A percentile compares a stretch with the other conserved stretches of the same genome.
Conservation (phyloP, 1,140 invertebrate species). For the Sweltsa coloradensis region DNA sequence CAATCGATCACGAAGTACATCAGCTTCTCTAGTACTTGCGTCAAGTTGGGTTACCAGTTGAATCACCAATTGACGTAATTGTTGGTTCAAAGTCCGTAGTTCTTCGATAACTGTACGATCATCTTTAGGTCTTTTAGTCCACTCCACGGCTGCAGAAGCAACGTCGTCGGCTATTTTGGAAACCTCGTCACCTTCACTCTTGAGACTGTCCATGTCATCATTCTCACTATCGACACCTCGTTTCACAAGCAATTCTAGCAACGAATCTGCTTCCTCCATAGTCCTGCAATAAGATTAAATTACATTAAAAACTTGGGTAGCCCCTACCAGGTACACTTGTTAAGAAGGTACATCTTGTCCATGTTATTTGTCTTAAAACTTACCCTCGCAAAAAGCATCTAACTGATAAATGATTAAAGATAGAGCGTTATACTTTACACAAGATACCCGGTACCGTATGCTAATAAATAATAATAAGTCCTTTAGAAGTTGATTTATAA, state of each 20-base stretch:
- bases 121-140: constrained; percentile 40
- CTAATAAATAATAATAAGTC: no score
- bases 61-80: constrained; percentile 39
- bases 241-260: constrained; percentile 33
- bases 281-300: constrained; percentile 28
- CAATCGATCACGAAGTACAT: constrained; percentile 34
- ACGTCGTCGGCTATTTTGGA: constrained; percentile 19
- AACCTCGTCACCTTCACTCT: constrained; percentile 19
- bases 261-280: constrained; percentile 47
- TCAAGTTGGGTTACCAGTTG: constrained; percentile 44
- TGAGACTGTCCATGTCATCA: constrained; percentile 18
- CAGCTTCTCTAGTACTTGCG: constrained; percentile 40
- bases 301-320: no score
- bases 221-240: constrained; percentile 20
- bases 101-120: constrained; percentile 45
- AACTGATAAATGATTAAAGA: no score
- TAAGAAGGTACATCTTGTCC: no score
- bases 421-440: no score
- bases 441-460: no score
- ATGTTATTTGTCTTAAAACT: no score
- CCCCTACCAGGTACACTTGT: no score
- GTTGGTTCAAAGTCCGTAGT: constrained; percentile 40
- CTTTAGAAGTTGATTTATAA: no score
- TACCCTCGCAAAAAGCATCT: no score
- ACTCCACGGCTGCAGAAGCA: constrained; percentile 22